Evolutionary conservation across 2,797 vertebrate genomes (phyloP).

Genomic region (Lagorchestes hirsutus): DNA sequence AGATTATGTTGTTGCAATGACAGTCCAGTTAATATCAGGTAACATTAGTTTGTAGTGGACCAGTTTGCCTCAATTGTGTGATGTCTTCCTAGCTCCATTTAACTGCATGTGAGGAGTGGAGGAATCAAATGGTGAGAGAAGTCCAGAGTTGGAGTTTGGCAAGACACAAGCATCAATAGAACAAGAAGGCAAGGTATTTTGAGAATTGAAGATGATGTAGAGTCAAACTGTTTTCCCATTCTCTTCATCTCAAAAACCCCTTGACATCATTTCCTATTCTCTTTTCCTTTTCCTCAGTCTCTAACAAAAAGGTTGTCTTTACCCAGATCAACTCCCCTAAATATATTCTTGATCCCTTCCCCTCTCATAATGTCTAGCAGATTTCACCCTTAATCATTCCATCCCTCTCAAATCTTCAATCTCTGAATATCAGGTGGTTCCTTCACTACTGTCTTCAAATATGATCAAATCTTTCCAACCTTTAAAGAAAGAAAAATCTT

Average conservation of each 20-base stretch:
- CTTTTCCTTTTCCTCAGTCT: neutral
- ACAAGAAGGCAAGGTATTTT: neutral
- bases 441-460: neutral
- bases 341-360: neutral
- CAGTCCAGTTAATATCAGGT: too few species aligned
- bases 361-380: neutral
- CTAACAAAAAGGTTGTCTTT: neutral
- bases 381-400: neutral
- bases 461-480: neutral
- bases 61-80: too few species aligned
- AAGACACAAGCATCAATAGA: neutral
- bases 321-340: neutral
- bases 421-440: neutral
- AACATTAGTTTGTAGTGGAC: too few species aligned
- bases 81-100: too few species aligned
- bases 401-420: neutral
- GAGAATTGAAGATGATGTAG: neutral
- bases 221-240: neutral
- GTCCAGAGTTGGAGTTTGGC: neutral
- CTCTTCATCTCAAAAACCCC: neutral
- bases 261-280: neutral
- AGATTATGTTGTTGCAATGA: too few species aligned
- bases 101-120: neutral
- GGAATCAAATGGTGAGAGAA: neutral
- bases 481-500: neutral